Evolutionary conservation across 2,888 invertebrate species (phyloP), one percentile per base, ranked within the genome.

Genomic region (Slavum lentiscoides): DNA sequence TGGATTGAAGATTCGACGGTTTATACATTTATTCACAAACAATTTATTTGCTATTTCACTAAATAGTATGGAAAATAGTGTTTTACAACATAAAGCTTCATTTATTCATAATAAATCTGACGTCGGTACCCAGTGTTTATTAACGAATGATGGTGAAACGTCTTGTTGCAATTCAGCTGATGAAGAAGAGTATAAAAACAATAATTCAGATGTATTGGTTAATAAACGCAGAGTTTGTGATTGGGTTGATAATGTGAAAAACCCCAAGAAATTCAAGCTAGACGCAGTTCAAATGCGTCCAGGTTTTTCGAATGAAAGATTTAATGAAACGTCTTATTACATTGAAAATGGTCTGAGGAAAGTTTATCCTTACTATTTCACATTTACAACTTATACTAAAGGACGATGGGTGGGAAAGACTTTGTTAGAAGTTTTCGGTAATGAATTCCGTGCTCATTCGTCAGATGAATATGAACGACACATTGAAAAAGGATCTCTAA

Each of bases 361-460:
- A 89, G 97, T 98, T 1, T 96, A 96, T 87, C 98, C 98, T 0
- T 98, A 98, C 88, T 95, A 95, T 88, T 98, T 96, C 89, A 96
- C 95, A 82, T 98, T 97, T 88, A 94, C 95, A 83, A 96, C 97
- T 59, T 96, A 95, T 88, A 96, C 95, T 82, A 98, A 98, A 88
- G 96, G 96, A 8, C 90, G 97, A 85, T 98, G 97, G 97, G 94
- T 96, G 3, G 96, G 96, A 3, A 94, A 95, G 87, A 93, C 93
- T 86, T 93, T 98, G 84, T 89, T 95, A 84, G 96, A 97, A 85
- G 95, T 98, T 30, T 97, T 97, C 87, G 93, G 93, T 9, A 89
- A 94, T 76, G 97, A 98, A 88, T 97, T 98, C 87, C 89, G 95
- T 55, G 94, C 95, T 19, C 95, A 96, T 87, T 94, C 96, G 0